Evolutionary conservation across 92 coral and sea anemone genomes (phyloP), one percentile per base, ranked within the genome.

Genomic region (Epizoanthus scotinus): DNA sequence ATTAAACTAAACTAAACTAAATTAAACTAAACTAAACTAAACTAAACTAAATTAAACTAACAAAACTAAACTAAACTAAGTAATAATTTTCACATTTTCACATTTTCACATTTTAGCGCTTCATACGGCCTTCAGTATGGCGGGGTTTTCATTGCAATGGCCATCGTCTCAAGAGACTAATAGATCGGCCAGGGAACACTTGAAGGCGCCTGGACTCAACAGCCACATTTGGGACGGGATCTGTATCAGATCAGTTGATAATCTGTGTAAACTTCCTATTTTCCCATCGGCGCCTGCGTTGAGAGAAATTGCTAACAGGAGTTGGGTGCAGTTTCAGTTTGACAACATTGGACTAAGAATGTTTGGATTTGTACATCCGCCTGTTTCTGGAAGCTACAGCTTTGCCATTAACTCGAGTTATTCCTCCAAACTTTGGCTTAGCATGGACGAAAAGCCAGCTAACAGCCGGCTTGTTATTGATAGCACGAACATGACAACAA

Each of bases 271-370:
- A 27, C 70, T 74, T 44, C 91, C 91, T 1, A 74, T 90, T 78
- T 90, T 87, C 28, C 94, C 94, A 9, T 87, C 77, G 26, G 89
- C 86, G 8, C 94, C 94, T 18, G 87, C 62, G 62, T 21, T 57
- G 26, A 13, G 62, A 15, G 62, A 57, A 19, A 57, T 57, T 57
- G 26, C 8, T 19, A 57, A 6, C 62, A 57, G 22, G n/a, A 57
- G 62, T 21, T 8, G 25, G 8, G 8, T 57, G 22, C 5, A 21
- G 6, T 19, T 19, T 21, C 62, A 19, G 7, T 6, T 57, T 3
- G 22, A 19, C 7, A 7, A 57, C 25, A 57, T 57, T 57, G 62
- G 21, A 57, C 5, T 57, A n/a, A 57, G 62, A 57, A 57, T 57
- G 62, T 57, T 57, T 57, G 62, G 62, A 57, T 57, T 57, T 57